Evolutionary conservation across 2,113 vertebrate genomes (phyloP), one percentile per base, ranked within the genome.

Genomic region (Platanista minor): DNA sequence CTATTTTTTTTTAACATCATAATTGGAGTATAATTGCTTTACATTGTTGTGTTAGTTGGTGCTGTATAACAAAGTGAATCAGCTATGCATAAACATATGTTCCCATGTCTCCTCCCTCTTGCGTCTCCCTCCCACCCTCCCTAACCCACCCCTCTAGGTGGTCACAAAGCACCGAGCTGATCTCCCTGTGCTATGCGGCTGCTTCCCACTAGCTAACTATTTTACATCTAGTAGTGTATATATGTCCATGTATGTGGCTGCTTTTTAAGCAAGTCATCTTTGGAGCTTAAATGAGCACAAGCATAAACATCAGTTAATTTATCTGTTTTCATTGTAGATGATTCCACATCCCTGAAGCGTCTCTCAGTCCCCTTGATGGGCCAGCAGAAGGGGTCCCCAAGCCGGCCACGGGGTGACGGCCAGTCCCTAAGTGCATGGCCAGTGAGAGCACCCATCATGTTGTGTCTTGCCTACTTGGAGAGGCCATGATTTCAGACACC

Each of bases 271-370:
- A 98, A 98, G 97, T 98, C 83, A 93, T 97, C 97, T 81, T 94
- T 95, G 61, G 85, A 96, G 91, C 46, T 93, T 98, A 96, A 98
- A 94, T 95, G 97, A 98, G 97, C 97, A 97, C 92, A 96, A 97
- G 93, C 66, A 78, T 97, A 98, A 98, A 98, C 97, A 97, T 91
- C 18, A 69, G 74, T 94, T 97, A 97, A 98, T 98, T 98, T 98
- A 98, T 98, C 97, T 96, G 7, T 86, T 97, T 86, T 95, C 82
- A 86, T 46, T 57, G 66, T 62, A 93, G 84, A 93, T 64, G 33
- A 86, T 86, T 94, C 82, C 86, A 90, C 81, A 64, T 62, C 49
- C 92, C 96, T 97, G 54, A 94, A 97, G 92, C 77, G 52, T 64
- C 31, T 91, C 95, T 96, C 39, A 67, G 95, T 91, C 41, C 82